Evolutionary conservation across 2,113 vertebrate species (phyloP).

Genomic region (Amia ocellicauda): DNA sequence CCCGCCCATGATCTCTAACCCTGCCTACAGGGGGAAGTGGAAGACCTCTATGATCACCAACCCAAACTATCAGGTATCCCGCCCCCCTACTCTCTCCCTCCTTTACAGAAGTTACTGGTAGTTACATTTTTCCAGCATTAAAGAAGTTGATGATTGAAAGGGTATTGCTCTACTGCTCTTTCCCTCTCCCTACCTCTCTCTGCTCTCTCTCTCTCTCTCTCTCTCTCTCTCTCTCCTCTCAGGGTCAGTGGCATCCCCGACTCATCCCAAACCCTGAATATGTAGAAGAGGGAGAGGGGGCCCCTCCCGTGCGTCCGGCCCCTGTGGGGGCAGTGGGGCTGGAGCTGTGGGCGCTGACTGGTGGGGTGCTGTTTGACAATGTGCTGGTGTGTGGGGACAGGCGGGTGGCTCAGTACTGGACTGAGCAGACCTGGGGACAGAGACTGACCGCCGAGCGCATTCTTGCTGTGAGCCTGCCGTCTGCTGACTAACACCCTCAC

Average conservation of each 20-base stretch:
- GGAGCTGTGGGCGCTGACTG: slow-evolving; percentile 83
- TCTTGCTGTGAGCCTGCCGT: too few species aligned
- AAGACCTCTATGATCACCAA: slow-evolving; percentile 81
- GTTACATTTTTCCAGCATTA: too few species aligned
- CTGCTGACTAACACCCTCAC: too few species aligned
- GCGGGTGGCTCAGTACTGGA: slow-evolving; percentile 73
- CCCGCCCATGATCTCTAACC: slow-evolving; percentile 75
- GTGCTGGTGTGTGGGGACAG: slow-evolving; percentile 75
- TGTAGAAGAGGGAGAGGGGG: slow-evolving; percentile 65
- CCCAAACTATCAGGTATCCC: slow-evolving; percentile 75
- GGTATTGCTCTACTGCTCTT: too few species aligned
- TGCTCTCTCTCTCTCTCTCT: not conserved
- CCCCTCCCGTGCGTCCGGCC: slow-evolving; percentile 75
- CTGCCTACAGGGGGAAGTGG: slow-evolving; percentile 82
- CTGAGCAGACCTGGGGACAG: slow-evolving; percentile 75
- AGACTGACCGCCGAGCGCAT: slow-evolving; percentile 62
- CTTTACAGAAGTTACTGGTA: too few species aligned
- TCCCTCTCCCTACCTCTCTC: not conserved
- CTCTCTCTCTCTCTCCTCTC: not conserved
- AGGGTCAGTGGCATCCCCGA: slow-evolving; percentile 80
- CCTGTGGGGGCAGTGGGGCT: slow-evolving; percentile 77
- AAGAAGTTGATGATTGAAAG: too few species aligned
- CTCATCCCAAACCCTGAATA: slow-evolving; percentile 79
- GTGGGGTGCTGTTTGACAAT: slow-evolving; percentile 84
- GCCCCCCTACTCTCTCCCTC: too few species aligned